Conservation (phyloP, 2,797 vertebrate genomes). For the Cuniculus paca region DNA sequence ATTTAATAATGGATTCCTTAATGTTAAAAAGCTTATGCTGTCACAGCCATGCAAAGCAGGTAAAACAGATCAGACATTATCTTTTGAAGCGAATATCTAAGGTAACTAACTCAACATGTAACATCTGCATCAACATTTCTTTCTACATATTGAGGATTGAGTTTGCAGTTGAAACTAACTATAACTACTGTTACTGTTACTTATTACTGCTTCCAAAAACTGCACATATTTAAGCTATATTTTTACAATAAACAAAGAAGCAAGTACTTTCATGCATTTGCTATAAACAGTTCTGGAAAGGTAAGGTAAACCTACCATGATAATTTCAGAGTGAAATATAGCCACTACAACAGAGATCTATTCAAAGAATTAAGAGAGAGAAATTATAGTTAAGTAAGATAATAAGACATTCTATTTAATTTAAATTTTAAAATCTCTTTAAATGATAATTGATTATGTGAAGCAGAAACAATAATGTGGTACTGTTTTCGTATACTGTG, state of each 20-base stretch:
- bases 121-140: background rate
- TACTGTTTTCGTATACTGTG: background rate
- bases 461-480: background rate
- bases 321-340: background rate
- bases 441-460: background rate
- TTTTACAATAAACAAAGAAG: background rate
- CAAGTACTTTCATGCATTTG: background rate
- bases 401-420: background rate
- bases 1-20: conserved; percentile 81
- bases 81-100: conserved; percentile 57
- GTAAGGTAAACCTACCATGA: background rate
- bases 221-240: background rate
- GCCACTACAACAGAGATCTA: background rate
- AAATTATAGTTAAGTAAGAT: background rate
- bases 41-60: conserved; percentile 69
- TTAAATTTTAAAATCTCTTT: background rate
- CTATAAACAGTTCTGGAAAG: background rate
- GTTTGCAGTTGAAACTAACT: conserved; percentile 27
- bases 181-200: background rate
- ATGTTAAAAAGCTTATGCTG: conserved; percentile 79
- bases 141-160: background rate
- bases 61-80: conserved; percentile 54
- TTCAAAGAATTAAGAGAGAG: background rate
- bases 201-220: conserved; percentile 25
- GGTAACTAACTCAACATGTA: conserved; percentile 22